phyloP scores from a whole-genome alignment of 2,888 invertebrate species.

The Spisula subtruncata region DNA sequence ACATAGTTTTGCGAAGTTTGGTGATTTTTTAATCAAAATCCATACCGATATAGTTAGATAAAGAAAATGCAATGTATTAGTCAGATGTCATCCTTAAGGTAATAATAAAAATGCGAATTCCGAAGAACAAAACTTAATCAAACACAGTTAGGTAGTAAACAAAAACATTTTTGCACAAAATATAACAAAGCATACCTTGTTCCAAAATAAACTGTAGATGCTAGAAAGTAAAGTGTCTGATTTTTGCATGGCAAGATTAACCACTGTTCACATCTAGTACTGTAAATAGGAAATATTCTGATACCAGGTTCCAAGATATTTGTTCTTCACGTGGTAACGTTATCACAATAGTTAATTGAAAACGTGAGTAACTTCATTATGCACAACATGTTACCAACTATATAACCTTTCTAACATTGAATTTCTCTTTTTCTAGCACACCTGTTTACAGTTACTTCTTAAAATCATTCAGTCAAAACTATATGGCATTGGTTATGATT shows the following conservation, averaged over 20 bases:
- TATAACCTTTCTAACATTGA: not conserved
- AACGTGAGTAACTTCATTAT: not conserved
- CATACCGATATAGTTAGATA: no score
- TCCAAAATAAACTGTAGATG: slow-evolving; percentile 26
- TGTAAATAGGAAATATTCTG: not conserved
- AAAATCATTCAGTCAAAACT: no score
- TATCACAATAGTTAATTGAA: not conserved
- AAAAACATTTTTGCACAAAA: no score
- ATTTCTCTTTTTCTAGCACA: not conserved
- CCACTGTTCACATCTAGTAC: not conserved
- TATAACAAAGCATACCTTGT: slow-evolving; percentile 24
- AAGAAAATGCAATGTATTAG: no score
- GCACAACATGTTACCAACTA: not conserved
- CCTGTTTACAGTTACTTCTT: no score
- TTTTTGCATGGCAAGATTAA: slow-evolving; percentile 27
- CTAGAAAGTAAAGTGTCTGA: slow-evolving; percentile 28
- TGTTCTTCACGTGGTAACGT: not conserved
- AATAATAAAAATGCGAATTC: no score
- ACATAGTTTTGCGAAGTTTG: no score
- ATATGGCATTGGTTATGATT: no score
- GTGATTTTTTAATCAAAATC: no score
- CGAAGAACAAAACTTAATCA: no score
- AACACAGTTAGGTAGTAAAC: no score
- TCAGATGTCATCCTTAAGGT: no score
- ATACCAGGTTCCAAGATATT: not conserved